Base-by-base conservation (phyloP, 2,888 invertebrate species). In the Eudasyphora cyanicolor region DNA sequence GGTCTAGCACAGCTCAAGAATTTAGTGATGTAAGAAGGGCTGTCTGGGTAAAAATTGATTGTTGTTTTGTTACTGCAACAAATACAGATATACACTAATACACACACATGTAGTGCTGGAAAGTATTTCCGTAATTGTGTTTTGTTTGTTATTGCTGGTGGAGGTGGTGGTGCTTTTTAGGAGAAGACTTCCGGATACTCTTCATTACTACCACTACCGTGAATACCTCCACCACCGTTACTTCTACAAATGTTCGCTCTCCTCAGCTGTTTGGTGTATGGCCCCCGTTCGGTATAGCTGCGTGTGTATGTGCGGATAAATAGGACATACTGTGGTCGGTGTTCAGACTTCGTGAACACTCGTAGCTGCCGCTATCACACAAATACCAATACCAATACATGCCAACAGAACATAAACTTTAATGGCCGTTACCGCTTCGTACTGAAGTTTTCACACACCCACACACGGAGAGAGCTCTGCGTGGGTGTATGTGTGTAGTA, bases 321-420 rank as follows among this genome's bases (percentile, higher is more conserved):
- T 54, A 54, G 54, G 29, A 62, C 67, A 38, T 42, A 67, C 42
- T 67, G 67, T 67, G 67, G 67, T 67, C 67, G 19, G 14, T 64
- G 64, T 64, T 64, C 19, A 67, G 67, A 67, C 67, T 67, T 14
- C 42, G 21, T 67, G 67, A 32, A n/a, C n/a, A n/a, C n/a, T n/a
- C n/a, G n/a, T n/a, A n/a, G 17, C 29, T 32, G 32, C 29, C 24
- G 29, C 60, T 29, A 60, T 32, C 27, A 32, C 29, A n/a, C n/a
- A n/a, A n/a, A n/a, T 57, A 27, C 27, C 27, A 60, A 2, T 17
- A 17, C 29, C 60, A 29, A 60, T 17, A 49, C n/a, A n/a, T n/a
- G n/a, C 17, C 49, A 49, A 49, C 49, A 49, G 19, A 49, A 49
- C 27, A 32, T 29, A 17, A 60, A 60, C 29, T 60, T 60, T n/a